Conservation (phyloP, 2,797 vertebrate species). For the Threskiornis aethiopicus region DNA sequence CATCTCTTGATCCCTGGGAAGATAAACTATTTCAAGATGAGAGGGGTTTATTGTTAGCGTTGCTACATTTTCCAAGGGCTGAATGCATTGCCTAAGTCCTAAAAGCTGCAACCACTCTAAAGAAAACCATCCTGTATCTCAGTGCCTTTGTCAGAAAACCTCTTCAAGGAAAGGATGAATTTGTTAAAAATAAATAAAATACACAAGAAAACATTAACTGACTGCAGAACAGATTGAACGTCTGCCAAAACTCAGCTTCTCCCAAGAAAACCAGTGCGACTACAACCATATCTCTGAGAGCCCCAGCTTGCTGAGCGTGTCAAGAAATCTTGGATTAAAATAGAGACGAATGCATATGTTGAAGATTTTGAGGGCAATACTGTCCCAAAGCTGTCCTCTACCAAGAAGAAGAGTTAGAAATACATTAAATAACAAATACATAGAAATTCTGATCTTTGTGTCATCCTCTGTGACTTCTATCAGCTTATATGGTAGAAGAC, state of each 20-base stretch:
- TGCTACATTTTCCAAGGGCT: neutral
- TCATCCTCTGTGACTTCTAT: neutral
- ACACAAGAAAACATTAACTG: neutral
- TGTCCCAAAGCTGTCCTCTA: neutral
- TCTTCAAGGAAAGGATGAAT: neutral
- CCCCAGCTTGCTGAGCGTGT: neutral
- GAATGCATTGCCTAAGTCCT: neutral
- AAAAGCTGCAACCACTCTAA: neutral
- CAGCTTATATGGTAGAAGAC: neutral
- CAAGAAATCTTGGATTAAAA: neutral
- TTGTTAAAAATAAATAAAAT: neutral
- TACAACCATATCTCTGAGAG: neutral
- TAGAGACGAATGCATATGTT: neutral
- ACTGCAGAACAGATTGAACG: neutral
- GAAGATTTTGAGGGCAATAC: neutral
- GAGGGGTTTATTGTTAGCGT: neutral
- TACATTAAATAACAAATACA: neutral
- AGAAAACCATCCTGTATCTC: neutral
- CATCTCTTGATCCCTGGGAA: neutral
- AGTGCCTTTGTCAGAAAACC: neutral
- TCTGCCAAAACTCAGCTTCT: neutral
- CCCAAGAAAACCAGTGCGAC: neutral
- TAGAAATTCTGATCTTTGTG: neutral
- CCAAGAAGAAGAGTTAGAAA: neutral
- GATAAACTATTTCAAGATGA: neutral